Conservation (phyloP, 2,888 invertebrate genomes). For the Fragum sueziense region DNA sequence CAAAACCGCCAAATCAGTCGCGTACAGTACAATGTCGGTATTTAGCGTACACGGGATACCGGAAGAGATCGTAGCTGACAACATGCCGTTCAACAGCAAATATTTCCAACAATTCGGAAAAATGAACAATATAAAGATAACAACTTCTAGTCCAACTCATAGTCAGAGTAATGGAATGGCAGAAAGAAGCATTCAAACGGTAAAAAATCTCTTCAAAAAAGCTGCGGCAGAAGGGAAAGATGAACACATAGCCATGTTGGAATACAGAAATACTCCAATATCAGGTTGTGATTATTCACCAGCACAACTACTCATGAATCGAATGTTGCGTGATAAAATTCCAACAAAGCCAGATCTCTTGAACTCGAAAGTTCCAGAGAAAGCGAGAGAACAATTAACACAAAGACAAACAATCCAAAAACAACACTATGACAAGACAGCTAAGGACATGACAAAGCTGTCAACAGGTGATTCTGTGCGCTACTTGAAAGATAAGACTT, state of each 20-base stretch:
- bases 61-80: conserved; percentile 39
- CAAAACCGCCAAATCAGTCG: neutral
- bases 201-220: too few species aligned
- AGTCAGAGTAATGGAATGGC: too few species aligned
- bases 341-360: conserved; percentile 6
- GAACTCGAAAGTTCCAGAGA: neutral
- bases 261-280: too few species aligned
- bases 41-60: too few species aligned
- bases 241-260: conserved; percentile 41
- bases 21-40: too few species aligned
- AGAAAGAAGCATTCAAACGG: too few species aligned
- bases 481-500: too few species aligned
- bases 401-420: neutral
- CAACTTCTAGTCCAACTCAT: conserved; percentile 44
- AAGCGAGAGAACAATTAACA: neutral
- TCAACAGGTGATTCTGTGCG: conserved; percentile 2
- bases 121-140: conserved; percentile 40
- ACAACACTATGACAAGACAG: too few species aligned
- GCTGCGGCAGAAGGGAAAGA: conserved; percentile 25
- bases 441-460: neutral
- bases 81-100: conserved; percentile 45
- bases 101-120: conserved; percentile 44
- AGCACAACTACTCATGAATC: too few species aligned
- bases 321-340: too few species aligned
- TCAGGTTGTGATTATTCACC: too few species aligned